A percentile compares a stretch with the other conserved stretches of the same genome.
phyloP scores from a whole-genome alignment of 2,888 invertebrate genomes.

The Hipparchia semele region DNA sequence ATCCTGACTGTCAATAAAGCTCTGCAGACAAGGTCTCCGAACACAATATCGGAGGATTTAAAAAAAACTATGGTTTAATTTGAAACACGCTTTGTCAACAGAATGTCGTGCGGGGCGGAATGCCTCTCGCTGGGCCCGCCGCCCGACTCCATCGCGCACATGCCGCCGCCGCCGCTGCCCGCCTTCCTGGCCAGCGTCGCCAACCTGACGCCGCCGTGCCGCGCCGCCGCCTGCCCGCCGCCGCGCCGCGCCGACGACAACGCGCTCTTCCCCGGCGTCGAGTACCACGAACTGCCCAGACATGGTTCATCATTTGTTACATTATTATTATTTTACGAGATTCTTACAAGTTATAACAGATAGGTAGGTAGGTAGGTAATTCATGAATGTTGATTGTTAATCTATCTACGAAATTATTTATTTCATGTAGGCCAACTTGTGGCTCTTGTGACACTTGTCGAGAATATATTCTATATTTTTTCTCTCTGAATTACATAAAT shows the following conservation, averaged over 20 bases:
- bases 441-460: no score
- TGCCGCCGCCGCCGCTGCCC: constrained; percentile 94
- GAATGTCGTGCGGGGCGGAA: constrained; percentile 84
- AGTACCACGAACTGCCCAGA: constrained; percentile 91
- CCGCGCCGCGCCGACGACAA: constrained; percentile 78
- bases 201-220: constrained; percentile 85
- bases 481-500: no score
- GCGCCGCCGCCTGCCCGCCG: constrained; percentile 85
- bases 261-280: constrained; percentile 85
- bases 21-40: no score
- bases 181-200: constrained; percentile 85
- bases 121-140: constrained; percentile 88
- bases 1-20: no score
- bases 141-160: constrained; percentile 90
- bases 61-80: no score
- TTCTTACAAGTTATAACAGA: no score
- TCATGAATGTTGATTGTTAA: no score
- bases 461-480: no score
- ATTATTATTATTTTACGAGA: neutral
- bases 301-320: constrained; percentile 82
- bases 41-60: no score
- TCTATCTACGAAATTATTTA: no score
- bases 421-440: no score
- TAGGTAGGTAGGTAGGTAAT: no score
- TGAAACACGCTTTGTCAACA: constrained; percentile 41